phyloP scores from a whole-genome alignment of 2,888 invertebrate genomes.

The Oscheius sp. region DNA sequence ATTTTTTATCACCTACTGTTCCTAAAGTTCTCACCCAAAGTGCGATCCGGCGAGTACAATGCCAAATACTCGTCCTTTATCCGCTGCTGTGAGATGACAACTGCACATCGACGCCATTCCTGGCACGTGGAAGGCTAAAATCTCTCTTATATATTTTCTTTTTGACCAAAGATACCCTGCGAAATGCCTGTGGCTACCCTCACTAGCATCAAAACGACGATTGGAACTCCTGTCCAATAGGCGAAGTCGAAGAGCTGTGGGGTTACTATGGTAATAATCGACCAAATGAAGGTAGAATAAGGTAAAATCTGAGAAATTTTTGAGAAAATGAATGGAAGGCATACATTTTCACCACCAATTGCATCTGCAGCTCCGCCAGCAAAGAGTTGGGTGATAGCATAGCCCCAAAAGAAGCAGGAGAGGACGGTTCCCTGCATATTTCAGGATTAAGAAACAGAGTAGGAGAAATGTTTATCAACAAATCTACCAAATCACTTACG shows the following conservation, averaged over 20 bases:
- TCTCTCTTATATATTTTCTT: constrained; percentile 5
- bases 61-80: constrained; percentile 79
- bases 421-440: constrained; percentile 78
- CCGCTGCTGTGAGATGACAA: constrained; percentile 77
- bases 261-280: constrained; percentile 63
- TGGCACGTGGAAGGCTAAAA: constrained; percentile 78
- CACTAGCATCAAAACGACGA: constrained; percentile 76
- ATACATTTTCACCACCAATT: constrained; percentile 49
- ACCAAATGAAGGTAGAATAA: constrained; percentile 75
- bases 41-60: constrained; percentile 77
- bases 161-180: constrained; percentile 72
- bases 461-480: too few relatives aligned
- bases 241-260: constrained; percentile 72
- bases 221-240: constrained; percentile 72
- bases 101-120: constrained; percentile 80
- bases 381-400: constrained; percentile 77
- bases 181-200: constrained; percentile 78
- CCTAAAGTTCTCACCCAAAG: too few relatives aligned
- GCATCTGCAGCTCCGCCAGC: constrained; percentile 73
- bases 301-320: too few relatives aligned
- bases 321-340: too few relatives aligned
- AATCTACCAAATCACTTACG: too few relatives aligned
- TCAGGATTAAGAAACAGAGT: too few relatives aligned
- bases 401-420: constrained; percentile 82
- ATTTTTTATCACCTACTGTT: too few relatives aligned